phyloP scores from a whole-genome alignment of 2,888 invertebrate genomes.

The Pyrgus malvae region DNA sequence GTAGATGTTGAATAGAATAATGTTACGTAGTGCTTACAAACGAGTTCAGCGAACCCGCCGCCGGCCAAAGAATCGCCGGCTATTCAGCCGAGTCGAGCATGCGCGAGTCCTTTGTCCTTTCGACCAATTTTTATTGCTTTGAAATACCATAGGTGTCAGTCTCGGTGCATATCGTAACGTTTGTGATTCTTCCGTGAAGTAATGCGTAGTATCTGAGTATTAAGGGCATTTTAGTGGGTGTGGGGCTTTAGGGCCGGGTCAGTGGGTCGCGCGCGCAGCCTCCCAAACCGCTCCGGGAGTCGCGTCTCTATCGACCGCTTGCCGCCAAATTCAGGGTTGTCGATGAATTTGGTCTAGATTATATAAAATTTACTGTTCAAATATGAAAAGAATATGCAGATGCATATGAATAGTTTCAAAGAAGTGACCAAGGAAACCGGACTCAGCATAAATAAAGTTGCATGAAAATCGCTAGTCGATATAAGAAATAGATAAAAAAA shows the following conservation, averaged over 20 bases:
- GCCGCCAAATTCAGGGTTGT: constrained; percentile 65
- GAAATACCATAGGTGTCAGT: not conserved
- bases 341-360: constrained; percentile 31
- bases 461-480: no score
- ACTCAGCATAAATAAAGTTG: no score
- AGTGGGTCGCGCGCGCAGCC: constrained; percentile 85
- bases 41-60: constrained; percentile 48
- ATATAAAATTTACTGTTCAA: not conserved
- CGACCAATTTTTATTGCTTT: constrained; percentile 35
- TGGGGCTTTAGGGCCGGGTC: constrained; percentile 72
- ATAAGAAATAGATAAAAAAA: no score
- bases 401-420: no score
- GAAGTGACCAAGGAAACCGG: no score
- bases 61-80: constrained; percentile 31
- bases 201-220: constrained; percentile 32
- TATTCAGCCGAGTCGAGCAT: constrained; percentile 47
- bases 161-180: not conserved
- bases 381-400: no score
- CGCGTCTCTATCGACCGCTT: constrained; percentile 80
- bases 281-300: constrained; percentile 70
- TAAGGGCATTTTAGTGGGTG: constrained; percentile 42
- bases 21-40: constrained; percentile 38
- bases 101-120: constrained; percentile 47
- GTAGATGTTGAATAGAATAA: constrained; percentile 32
- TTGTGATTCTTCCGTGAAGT: not conserved